A percentile compares a stretch with the other conserved stretches of the same genome.
These are phyloP conservation scores for Erpornis zantholeuca DNA, from an alignment of 2,113 vertebrate species.

Conservation along the genomic window DNA sequence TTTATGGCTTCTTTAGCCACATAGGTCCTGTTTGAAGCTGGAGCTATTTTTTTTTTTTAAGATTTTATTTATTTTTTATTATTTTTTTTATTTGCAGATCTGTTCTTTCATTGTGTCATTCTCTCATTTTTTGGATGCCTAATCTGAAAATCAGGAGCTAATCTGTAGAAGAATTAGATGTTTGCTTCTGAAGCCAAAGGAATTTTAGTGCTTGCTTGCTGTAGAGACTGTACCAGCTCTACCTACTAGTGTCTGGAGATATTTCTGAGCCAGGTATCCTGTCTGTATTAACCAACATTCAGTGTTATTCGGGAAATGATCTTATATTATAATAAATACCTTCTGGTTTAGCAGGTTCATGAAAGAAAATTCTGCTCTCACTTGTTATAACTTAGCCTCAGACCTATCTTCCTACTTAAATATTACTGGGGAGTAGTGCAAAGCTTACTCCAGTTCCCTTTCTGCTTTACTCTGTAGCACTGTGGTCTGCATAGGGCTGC, in stretches of 20 bases:
- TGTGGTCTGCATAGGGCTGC: not conserved
- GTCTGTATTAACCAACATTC: not conserved
- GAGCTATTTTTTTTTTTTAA: not conserved
- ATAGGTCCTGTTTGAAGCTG: not conserved
- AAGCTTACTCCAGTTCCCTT: not conserved
- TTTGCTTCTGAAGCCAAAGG: not conserved
- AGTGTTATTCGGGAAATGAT: not conserved
- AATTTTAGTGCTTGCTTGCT: not conserved
- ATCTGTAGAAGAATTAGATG: not conserved
- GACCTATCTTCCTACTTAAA: not conserved
- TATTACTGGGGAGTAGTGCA: not conserved
- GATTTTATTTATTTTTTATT: not conserved
- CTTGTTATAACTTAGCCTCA: not conserved
- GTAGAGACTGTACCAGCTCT: not conserved
- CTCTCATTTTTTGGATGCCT: not conserved
- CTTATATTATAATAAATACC: not conserved
- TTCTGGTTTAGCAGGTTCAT: not conserved
- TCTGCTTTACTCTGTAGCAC: not conserved
- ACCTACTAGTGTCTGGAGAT: not conserved
- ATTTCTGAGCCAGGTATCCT: not conserved
- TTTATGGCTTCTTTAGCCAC: not conserved
- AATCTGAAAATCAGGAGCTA: not conserved
- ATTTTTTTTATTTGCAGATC: not conserved
- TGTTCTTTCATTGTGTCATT: not conserved
- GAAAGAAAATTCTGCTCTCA: not conserved